Base-by-base conservation (phyloP, 1,140 invertebrate species). In the Aethina tumida region DNA sequence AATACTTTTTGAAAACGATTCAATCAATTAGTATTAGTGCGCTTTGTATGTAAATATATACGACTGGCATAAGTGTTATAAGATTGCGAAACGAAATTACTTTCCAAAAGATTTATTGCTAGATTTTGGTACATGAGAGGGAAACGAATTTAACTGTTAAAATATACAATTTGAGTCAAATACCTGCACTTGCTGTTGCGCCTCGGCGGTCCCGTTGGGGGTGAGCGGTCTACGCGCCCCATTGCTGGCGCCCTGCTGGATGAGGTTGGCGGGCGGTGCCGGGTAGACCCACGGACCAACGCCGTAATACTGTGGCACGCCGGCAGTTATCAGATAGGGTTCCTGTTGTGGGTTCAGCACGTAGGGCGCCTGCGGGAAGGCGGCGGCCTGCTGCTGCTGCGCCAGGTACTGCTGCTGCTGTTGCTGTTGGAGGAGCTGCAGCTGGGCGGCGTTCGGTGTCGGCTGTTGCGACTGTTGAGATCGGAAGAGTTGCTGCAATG, bases 281-380 rank as follows among this genome's bases (percentile, higher is more conserved):
- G 84, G 83, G 62, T 86, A 86, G 45, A 89, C 79, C 83, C 83
- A 87, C 16, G 82, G 82, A 12, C 75, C 79, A 41, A 81, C 79
- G 34, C 78, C 80, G 65, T 86, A 88, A 63, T 85, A 87, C 46
- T 80, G 80, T 45, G 86, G 56, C 76, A 83, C 52, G 72, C 71
- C 48, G 6, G 59, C 56, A 6, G 58, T 56, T 18, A 60, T 60
- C 26, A 61, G 43, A 44, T 61, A 61, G 7, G 50, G 56, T 45
- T 45, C 58, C 27, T 62, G 58, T 37, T 60, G 59, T 3, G 55
- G 76, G 63, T 92, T 92, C 50, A 94, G 83, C 39, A 94, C 83
- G 56, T 94, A 94, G 12, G 89, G 87, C 26, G 84, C 77, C 61
- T 78, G 71, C 45, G 81, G 71, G 66, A 82, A 73, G 48, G 83